Conservation (phyloP, 1,140 invertebrate species). For the Dolichoris vasculosae region DNA sequence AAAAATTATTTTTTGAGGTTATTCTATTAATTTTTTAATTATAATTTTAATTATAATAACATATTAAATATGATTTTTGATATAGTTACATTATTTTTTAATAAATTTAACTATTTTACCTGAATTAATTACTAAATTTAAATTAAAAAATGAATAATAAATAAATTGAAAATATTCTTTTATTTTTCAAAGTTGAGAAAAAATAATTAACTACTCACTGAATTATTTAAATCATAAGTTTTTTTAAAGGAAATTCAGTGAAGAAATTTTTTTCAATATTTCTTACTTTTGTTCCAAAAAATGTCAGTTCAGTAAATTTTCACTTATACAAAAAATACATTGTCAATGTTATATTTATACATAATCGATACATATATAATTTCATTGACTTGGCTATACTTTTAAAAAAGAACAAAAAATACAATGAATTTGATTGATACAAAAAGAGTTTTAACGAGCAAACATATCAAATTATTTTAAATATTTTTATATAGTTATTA, state of each 20-base stretch:
- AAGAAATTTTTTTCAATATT: neutral
- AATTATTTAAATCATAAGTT: conserved; percentile 5
- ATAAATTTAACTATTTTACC: neutral
- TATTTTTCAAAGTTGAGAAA: neutral
- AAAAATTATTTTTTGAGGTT: too few species aligned
- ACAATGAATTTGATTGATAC: neutral
- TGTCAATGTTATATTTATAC: conserved; percentile 17
- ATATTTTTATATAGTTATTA: neutral
- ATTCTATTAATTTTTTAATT: too few species aligned
- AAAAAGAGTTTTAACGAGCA: neutral
- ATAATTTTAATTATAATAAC: too few species aligned
- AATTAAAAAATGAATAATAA: neutral
- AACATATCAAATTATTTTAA: neutral
- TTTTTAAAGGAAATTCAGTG: neutral
- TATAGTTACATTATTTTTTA: neutral
- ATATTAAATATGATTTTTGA: too few species aligned
- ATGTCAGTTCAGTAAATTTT: neutral
- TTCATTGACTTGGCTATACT: neutral
- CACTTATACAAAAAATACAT: neutral
- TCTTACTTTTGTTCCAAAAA: neutral
- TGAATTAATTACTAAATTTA: neutral
- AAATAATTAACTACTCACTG: neutral
- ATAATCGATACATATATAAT: conserved; percentile 18
- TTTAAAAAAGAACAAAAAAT: conserved; percentile 5
- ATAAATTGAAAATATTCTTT: neutral